phyloP scores from a whole-genome alignment of 2,113 vertebrate species.

The Campylorhamphus procurvoides region DNA sequence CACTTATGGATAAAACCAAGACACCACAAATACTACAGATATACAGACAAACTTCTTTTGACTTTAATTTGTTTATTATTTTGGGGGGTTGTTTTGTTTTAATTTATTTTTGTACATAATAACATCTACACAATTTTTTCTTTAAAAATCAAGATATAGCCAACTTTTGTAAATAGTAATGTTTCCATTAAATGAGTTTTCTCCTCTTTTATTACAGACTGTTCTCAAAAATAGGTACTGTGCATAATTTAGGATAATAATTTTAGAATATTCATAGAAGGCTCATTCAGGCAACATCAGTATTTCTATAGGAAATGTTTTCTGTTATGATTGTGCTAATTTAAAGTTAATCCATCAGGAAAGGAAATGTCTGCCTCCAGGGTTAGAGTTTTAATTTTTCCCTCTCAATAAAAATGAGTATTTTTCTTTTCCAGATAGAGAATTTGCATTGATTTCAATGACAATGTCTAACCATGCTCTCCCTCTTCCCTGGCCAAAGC shows the following conservation, averaged over 20 bases:
- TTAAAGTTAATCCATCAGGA: neutral
- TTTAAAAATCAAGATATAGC: neutral
- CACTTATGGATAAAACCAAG: constrained; percentile 35
- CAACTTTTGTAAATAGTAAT: neutral
- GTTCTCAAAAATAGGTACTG: neutral
- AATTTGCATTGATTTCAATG: neutral
- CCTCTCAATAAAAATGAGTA: neutral
- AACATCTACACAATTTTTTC: neutral
- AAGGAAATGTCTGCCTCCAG: neutral
- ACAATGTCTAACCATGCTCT: neutral
- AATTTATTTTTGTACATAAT: neutral
- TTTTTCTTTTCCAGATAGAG: neutral
- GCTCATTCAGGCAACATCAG: neutral
- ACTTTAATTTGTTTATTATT: neutral
- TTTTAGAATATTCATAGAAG: neutral
- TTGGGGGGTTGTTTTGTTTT: neutral
- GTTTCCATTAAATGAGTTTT: neutral
- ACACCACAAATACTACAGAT: neutral
- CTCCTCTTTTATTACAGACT: neutral
- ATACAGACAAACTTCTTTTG: neutral
- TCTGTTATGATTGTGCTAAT: neutral
- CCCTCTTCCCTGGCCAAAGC: neutral
- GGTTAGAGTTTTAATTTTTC: neutral
- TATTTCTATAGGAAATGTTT: neutral
- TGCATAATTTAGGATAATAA: neutral